These are phyloP conservation scores for Drosophila ohnishii DNA, from an alignment of 1,140 invertebrate genomes.

Conservation along the genomic window DNA sequence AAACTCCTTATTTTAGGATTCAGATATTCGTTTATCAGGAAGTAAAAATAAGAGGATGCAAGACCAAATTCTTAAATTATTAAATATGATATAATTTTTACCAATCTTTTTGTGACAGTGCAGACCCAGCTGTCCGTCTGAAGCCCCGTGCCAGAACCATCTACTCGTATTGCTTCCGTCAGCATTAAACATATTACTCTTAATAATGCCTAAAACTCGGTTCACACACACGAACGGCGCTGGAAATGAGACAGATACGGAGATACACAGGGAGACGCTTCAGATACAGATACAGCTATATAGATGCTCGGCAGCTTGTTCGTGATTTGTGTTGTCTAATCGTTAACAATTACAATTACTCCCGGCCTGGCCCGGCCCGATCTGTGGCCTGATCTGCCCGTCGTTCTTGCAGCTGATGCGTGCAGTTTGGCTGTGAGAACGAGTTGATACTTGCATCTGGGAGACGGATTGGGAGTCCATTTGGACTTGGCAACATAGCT, in stretches of 20 bases:
- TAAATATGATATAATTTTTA: not conserved
- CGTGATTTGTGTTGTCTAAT: constrained; percentile 80
- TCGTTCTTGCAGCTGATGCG: constrained; percentile 52
- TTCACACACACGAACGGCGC: constrained; percentile 39
- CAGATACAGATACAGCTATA: constrained; percentile 32
- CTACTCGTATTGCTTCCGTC: constrained; percentile 71
- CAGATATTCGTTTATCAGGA: not conserved
- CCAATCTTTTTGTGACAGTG: constrained; percentile 1
- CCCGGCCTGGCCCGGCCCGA: constrained; percentile 36
- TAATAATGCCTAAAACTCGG: constrained; percentile 70
- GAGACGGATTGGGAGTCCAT: constrained; percentile 11
- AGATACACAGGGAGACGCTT: constrained; percentile 15
- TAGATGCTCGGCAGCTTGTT: constrained; percentile 59
- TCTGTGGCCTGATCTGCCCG: constrained; percentile 14
- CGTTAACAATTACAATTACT: constrained; percentile 75
- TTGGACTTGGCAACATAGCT: constrained; percentile 2
- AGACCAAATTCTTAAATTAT: not conserved
- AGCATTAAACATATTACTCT: constrained; percentile 74
- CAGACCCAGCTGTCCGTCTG: constrained; percentile 17
- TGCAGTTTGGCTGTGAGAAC: constrained; percentile 54
- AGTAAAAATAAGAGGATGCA: not conserved
- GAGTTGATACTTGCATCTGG: constrained; percentile 11
- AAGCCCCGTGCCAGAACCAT: constrained; percentile 55
- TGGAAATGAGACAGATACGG: constrained; percentile 20
- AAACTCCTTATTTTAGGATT: too few species aligned